phyloP scores from a whole-genome alignment of 2,888 invertebrate genomes.

The Choreutis nemorana region DNA sequence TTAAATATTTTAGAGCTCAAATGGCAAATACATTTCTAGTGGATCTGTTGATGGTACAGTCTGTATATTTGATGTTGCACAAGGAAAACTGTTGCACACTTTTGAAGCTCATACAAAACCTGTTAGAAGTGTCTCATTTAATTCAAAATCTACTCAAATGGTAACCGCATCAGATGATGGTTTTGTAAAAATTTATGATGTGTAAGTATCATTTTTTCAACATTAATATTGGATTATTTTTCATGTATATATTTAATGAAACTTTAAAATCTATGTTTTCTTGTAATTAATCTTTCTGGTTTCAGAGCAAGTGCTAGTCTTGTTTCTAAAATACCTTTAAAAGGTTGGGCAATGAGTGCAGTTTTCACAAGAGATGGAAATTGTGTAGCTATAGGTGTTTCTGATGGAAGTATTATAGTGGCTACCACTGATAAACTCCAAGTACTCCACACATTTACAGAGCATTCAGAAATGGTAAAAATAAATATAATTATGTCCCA shows the following conservation, averaged over 20 bases:
- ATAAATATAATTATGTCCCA: no score
- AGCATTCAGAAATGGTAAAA: constrained; percentile 84
- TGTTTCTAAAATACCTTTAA: constrained; percentile 85
- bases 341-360: constrained; percentile 89
- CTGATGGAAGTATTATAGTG: constrained; percentile 89
- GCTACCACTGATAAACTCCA: constrained; percentile 82
- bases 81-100: constrained; percentile 86
- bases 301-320: constrained; percentile 84
- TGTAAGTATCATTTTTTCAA: constrained; percentile 70
- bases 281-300: constrained; percentile 12
- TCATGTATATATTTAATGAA: background rate
- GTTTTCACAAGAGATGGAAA: constrained; percentile 87
- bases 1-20: constrained; percentile 76
- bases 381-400: constrained; percentile 87
- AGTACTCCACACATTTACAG: constrained; percentile 86
- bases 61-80: constrained; percentile 88
- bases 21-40: constrained; percentile 91
- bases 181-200: constrained; percentile 91
- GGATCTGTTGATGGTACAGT: constrained; percentile 95
- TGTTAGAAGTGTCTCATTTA: constrained; percentile 88
- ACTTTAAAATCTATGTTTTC: background rate
- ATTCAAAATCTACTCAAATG: constrained; percentile 88
- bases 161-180: constrained; percentile 94
- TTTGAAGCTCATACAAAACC: constrained; percentile 94
- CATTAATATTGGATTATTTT: background rate